phyloP scores from a whole-genome alignment of 2,888 invertebrate species.

The Leptinotarsa peninsularis region DNA sequence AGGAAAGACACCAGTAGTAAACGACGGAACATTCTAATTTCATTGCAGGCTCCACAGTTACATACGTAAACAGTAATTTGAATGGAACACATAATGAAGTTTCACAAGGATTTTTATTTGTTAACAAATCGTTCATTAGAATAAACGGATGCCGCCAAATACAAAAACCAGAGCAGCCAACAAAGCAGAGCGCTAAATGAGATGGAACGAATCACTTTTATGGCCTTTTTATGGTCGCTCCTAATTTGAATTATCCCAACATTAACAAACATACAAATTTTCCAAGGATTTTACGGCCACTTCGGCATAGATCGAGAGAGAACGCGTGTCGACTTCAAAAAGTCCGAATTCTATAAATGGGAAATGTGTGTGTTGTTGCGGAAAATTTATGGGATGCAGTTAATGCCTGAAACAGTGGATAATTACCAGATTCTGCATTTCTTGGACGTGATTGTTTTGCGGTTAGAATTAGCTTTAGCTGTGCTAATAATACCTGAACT shows the following conservation, averaged over 20 bases:
- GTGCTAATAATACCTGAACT: neutral
- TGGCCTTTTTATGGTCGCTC: constrained; percentile 39
- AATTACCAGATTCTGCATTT: constrained; percentile 15
- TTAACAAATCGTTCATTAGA: neutral
- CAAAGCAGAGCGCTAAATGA: constrained; percentile 32
- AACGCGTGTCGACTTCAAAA: constrained; percentile 20
- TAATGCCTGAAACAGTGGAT: constrained; percentile 3
- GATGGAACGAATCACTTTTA: constrained; percentile 42
- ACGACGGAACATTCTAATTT: too few relatives aligned
- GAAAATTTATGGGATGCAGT: constrained; percentile 14
- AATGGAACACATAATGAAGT: neutral
- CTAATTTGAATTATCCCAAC: constrained; percentile 39
- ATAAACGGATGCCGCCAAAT: constrained; percentile 1
- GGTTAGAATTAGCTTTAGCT: neutral
- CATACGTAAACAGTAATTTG: neutral
- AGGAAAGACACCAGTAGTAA: too few relatives aligned
- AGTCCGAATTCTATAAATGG: constrained; percentile 9
- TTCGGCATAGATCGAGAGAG: constrained; percentile 20
- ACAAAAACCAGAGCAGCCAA: constrained; percentile 21
- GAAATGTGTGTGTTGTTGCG: constrained; percentile 5
- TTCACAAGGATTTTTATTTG: constrained; percentile 5
- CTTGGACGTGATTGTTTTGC: neutral
- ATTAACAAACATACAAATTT: constrained; percentile 39
- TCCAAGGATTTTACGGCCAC: constrained; percentile 30
- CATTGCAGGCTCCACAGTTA: neutral